Percentiles rank a stretch among this genome's conserved stretches.
phyloP scores from a whole-genome alignment of 2,113 vertebrate species.

The Notechis scutatus region DNA sequence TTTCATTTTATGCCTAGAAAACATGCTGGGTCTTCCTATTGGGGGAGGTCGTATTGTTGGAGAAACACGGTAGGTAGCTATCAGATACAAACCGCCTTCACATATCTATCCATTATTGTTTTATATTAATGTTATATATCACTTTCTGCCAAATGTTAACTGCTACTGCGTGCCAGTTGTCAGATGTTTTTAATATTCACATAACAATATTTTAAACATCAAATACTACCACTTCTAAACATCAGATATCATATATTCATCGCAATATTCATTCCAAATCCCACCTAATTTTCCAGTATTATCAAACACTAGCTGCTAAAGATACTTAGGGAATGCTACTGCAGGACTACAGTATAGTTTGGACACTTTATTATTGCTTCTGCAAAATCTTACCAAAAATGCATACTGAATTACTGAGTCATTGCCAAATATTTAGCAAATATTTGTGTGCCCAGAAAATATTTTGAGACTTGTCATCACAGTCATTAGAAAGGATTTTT shows the following conservation, averaged over 20 bases:
- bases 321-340: neutral
- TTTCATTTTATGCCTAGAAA: no score
- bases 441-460: neutral
- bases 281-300: neutral
- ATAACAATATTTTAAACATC: neutral
- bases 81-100: neutral
- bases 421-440: neutral
- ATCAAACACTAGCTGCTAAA: neutral
- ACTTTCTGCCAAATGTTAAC: neutral
- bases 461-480: neutral
- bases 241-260: neutral
- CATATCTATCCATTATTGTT: neutral
- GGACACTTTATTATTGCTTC: neutral
- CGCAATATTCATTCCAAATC: neutral
- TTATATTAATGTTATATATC: neutral
- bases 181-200: neutral
- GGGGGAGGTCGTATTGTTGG: no score
- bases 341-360: neutral
- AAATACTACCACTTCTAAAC: neutral
- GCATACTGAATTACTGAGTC: neutral
- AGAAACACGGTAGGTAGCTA: neutral
- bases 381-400: neutral
- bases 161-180: neutral
- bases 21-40: no score
- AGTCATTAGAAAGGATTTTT: neutral